These are phyloP conservation scores for Polydrusus tereticollis DNA, from an alignment of 2,888 invertebrate genomes.

Conservation along the genomic window DNA sequence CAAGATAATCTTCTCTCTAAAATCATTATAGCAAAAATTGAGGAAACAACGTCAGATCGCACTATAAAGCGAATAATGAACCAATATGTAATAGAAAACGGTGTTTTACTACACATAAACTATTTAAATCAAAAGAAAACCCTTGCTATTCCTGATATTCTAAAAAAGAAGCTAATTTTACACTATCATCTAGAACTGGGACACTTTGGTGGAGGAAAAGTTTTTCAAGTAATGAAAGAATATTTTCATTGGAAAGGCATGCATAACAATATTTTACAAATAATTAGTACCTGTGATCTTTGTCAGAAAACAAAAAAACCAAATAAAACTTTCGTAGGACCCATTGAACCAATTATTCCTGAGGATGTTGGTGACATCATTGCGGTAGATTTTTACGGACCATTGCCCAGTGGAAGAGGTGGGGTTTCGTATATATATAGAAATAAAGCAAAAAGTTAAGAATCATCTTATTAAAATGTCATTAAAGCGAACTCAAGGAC, in stretches of 20 bases:
- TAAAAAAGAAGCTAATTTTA: constrained; percentile 10
- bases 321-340: not conserved
- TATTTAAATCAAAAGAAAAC: not conserved
- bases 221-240: constrained; percentile 1
- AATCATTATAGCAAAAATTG: not conserved
- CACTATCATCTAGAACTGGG: constrained; percentile 20
- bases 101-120: not conserved
- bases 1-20: not conserved
- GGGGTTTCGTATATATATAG: constrained; percentile 46
- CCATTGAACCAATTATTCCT: not conserved
- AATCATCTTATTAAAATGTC: too few species aligned
- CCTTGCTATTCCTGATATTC: not conserved
- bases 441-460: too few species aligned
- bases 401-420: constrained; percentile 45
- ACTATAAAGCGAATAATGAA: not conserved
- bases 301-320: constrained; percentile 19
- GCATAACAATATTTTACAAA: not conserved
- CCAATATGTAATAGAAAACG: not conserved
- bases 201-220: constrained; percentile 11
- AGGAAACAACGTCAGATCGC: not conserved
- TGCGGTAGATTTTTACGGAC: constrained; percentile 34
- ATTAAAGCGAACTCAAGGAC: too few species aligned
- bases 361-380: constrained; percentile 5
- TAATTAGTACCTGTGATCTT: constrained; percentile 7
- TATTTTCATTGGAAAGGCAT: constrained; percentile 11